phyloP scores from a whole-genome alignment of 1,140 invertebrate genomes.

The Phymastichus coffea region DNA sequence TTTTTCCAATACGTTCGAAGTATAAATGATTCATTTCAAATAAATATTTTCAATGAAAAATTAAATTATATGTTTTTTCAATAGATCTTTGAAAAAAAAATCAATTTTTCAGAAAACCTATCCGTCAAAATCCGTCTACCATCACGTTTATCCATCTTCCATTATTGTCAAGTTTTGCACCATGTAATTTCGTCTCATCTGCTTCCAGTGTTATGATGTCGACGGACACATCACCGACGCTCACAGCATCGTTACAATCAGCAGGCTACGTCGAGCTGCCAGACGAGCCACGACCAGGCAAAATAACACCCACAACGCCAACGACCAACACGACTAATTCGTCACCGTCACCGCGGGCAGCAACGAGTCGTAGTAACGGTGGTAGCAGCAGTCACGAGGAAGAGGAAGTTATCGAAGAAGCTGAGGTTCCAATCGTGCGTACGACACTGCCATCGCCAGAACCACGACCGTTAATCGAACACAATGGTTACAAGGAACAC shows the following conservation, averaged over 20 bases:
- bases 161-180: too few relatives aligned
- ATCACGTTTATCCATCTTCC: too few relatives aligned
- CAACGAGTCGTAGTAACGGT: slow-evolving; percentile 10
- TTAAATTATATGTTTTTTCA: too few relatives aligned
- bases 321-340: slow-evolving; percentile 17
- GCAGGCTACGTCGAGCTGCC: slow-evolving; percentile 40
- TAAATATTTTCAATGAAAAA: too few relatives aligned
- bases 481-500: slow-evolving; percentile 38
- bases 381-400: slow-evolving; percentile 20
- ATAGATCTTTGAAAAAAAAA: too few relatives aligned
- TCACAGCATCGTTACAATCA: slow-evolving; percentile 33
- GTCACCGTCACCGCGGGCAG: slow-evolving; percentile 22
- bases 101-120: too few relatives aligned
- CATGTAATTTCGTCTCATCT: too few relatives aligned
- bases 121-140: too few relatives aligned
- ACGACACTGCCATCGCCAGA: slow-evolving; percentile 40
- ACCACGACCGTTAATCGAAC: slow-evolving; percentile 42
- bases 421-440: slow-evolving; percentile 34
- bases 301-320: slow-evolving; percentile 33
- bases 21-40: too few relatives aligned
- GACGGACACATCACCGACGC: slow-evolving; percentile 38
- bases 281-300: slow-evolving; percentile 40
- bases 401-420: slow-evolving; percentile 43
- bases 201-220: slow-evolving; percentile 50
- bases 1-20: too few relatives aligned